Base-by-base conservation (phyloP, 64 coral and sea anemone genomes). In the Montipora efflorescens region DNA sequence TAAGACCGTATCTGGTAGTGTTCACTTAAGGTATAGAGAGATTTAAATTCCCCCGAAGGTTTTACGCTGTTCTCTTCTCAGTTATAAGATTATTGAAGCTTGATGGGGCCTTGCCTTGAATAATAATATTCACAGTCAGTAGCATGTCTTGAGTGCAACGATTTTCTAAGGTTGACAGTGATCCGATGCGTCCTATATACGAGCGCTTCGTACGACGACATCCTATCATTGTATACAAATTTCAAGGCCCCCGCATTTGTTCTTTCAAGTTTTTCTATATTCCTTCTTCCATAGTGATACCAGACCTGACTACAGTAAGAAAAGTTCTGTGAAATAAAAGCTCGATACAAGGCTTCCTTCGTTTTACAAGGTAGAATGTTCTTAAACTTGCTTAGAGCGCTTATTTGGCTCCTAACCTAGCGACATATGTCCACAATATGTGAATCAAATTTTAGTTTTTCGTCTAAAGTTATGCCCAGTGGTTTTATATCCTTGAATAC, bases 311-410 rank as follows among this genome's bases (percentile, higher is more conserved):
- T 22, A 68, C 55, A 61, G 15, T 14, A 67, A 20, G 7, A 67
- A 47, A 68, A 85, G 22, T 57, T 8, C 53, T 64, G 82, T 19
- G 68, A 46, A 61, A 85, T 85, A 85, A 85, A 85, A 36, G 82
- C 82, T 44, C 16, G 61, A 66, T 85, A 69, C 62, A 85, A 59
- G 7, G 82, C n/a, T 59, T 85, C 82, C 22, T 85, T 85, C 5
- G 61, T 67, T 85, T 85, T 85, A 68, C 16, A 19, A 61, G 61
- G 59, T 85, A 85, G 46, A 69, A 69, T 68, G 13, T 85, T 85
- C 25, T 85, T 47, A 11, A 69, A 13, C 44, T 25, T 25, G 18
- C 15, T 68, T 67, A 85, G 61, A 61, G 82, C 59, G 46, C 45
- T 57, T 11, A 57, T 57, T 11, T 57, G 53, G 3, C 4, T 57